Evolutionary conservation across 2,888 invertebrate genomes (phyloP).

Genomic region (Tiliacea citrago): DNA sequence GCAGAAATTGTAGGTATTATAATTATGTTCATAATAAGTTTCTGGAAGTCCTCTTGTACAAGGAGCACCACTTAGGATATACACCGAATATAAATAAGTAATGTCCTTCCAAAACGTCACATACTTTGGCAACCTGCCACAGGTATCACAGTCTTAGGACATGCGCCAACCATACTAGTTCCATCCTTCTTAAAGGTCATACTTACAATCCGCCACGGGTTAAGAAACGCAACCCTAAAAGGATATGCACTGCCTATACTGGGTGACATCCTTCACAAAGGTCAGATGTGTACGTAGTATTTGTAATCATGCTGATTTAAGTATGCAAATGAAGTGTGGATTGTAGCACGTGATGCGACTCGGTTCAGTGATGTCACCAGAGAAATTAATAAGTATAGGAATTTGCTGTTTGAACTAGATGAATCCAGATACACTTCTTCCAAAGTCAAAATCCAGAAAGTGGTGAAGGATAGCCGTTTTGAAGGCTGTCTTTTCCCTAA

Average conservation of each 20-base stretch:
- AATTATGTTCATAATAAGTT: not conserved
- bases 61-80: not conserved
- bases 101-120: conserved; percentile 31
- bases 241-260: conserved; percentile 3
- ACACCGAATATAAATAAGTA: conserved; percentile 30
- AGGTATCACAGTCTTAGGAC: conserved; percentile 10
- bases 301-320: conserved; percentile 34
- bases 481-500: not conserved
- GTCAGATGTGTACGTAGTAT: conserved; percentile 31
- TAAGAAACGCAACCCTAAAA: conserved; percentile 24
- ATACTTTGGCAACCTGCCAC: conserved; percentile 45
- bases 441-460: not conserved
- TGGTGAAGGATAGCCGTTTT: not conserved
- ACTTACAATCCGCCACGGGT: conserved; percentile 8
- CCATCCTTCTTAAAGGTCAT: conserved; percentile 31
- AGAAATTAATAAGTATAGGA: not conserved
- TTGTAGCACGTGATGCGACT: conserved; percentile 17
- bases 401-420: not conserved
- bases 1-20: too few species aligned
- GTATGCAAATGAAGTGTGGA: conserved; percentile 43
- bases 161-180: conserved; percentile 19
- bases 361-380: conserved; percentile 13
- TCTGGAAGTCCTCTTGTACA: not conserved
- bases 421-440: not conserved
- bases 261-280: conserved; percentile 38